A percentile compares a stretch with the other conserved stretches of the same genome.
Conservation (phyloP, 2,888 invertebrate genomes). For the Aphrophora alni region DNA sequence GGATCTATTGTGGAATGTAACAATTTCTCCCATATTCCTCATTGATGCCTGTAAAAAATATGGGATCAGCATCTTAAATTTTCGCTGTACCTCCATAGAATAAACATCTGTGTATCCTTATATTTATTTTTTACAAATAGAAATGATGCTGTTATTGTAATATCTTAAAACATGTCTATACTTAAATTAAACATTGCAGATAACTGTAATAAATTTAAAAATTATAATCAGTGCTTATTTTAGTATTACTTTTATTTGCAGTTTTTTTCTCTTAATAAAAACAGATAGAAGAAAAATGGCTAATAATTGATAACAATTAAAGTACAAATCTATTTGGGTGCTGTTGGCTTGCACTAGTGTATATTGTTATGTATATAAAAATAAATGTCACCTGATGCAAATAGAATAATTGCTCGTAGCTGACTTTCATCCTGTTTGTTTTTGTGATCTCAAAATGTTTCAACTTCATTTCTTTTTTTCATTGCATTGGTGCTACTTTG, state of each 20-base stretch:
- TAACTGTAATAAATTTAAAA: not conserved
- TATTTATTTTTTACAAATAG: too few species aligned
- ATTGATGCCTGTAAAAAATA: too few species aligned
- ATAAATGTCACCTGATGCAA: conserved; percentile 29
- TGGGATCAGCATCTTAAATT: too few species aligned
- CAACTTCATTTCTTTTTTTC: conserved; percentile 31
- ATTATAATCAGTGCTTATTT: not conserved
- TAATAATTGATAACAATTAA: conserved; percentile 28
- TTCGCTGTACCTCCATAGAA: too few species aligned
- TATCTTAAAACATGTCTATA: too few species aligned
- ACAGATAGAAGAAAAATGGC: conserved; percentile 35
- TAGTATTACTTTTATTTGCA: not conserved
- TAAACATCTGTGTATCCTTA: too few species aligned
- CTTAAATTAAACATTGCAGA: too few species aligned
- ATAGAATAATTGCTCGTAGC: conserved; percentile 26
- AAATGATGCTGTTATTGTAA: too few species aligned
- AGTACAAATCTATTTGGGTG: conserved; percentile 47
- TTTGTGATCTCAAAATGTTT: conserved; percentile 34
- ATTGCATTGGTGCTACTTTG: conserved; percentile 28
- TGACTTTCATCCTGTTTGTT: conserved; percentile 17
- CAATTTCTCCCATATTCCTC: too few species aligned
- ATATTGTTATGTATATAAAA: conserved; percentile 28
- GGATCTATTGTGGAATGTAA: too few species aligned
- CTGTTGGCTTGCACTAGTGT: conserved; percentile 27
- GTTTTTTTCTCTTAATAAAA: not conserved